Evolutionary conservation across 2,797 vertebrate genomes (phyloP).

Genomic region (Lacerta viridis): DNA sequence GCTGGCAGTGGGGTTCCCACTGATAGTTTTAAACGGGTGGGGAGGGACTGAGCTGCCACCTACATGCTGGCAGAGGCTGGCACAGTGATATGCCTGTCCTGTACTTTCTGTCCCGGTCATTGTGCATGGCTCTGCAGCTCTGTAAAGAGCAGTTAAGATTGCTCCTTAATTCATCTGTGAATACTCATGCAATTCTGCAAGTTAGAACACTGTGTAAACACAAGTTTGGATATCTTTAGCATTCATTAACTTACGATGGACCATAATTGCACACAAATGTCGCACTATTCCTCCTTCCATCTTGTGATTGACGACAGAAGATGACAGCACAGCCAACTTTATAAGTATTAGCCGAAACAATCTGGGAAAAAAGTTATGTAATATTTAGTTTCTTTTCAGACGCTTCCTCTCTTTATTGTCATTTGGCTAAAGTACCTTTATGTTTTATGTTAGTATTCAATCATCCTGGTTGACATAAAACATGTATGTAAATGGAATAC

Average conservation of each 20-base stretch:
- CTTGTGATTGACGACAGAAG: neutral
- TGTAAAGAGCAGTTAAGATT: no score
- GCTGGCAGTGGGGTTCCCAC: no score
- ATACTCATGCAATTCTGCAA: no score
- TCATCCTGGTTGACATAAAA: neutral
- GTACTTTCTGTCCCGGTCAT: no score
- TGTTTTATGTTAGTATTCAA: no score
- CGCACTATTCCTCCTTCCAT: neutral
- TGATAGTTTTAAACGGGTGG: no score
- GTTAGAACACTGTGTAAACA: neutral
- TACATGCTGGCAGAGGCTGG: no score
- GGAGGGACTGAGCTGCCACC: no score
- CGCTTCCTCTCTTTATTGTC: neutral
- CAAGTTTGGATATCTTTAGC: neutral
- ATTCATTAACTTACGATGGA: neutral
- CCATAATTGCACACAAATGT: neutral
- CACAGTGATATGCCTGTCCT: no score
- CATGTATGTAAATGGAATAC: no score
- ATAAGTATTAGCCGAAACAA: neutral
- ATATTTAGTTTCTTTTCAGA: neutral
- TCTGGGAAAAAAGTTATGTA: neutral
- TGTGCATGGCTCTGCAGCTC: no score
- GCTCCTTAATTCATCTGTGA: no score
- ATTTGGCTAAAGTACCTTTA: neutral
- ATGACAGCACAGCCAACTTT: neutral